Evolutionary conservation across 53 echinoderm and acorn worm genomes (phyloP).

Genomic region (Actinopyga echinites): DNA sequence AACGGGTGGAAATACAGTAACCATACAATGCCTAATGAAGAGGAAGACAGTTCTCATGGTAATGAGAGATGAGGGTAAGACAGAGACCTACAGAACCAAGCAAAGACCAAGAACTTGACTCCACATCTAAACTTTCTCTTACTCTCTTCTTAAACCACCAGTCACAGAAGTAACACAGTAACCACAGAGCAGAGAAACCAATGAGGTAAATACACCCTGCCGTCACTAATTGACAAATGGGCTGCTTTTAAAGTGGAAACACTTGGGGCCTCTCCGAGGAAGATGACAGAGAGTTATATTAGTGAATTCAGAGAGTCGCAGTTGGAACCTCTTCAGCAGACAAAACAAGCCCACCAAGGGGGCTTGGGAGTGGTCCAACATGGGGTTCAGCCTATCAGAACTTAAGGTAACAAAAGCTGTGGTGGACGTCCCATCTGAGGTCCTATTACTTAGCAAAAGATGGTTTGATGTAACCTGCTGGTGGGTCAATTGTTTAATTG

Average conservation of each 20-base stretch:
- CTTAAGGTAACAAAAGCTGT: conserved; percentile 20
- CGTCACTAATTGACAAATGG: conserved; percentile 9
- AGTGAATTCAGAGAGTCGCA: background rate
- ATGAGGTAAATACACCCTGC: background rate
- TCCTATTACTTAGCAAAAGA: background rate
- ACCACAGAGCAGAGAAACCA: background rate
- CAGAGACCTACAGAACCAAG: no score
- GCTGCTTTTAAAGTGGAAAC: background rate
- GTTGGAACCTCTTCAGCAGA: conserved; percentile 18
- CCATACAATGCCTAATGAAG: no score
- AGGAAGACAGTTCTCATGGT: no score
- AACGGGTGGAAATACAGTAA: no score
- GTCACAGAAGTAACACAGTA: no score
- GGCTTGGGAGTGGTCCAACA: background rate
- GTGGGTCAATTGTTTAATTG: conserved; percentile 39
- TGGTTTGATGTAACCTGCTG: background rate
- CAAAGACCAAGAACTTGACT: no score
- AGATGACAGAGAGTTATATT: background rate
- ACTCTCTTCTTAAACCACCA: no score
- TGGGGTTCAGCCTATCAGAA: conserved; percentile 14
- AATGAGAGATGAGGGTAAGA: no score
- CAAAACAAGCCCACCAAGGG: conserved; percentile 32
- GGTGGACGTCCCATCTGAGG: background rate
- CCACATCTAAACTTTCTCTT: no score
- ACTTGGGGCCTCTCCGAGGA: background rate